phyloP scores from a whole-genome alignment of 2,797 vertebrate species.

The Myiotriccus ornatus region DNA sequence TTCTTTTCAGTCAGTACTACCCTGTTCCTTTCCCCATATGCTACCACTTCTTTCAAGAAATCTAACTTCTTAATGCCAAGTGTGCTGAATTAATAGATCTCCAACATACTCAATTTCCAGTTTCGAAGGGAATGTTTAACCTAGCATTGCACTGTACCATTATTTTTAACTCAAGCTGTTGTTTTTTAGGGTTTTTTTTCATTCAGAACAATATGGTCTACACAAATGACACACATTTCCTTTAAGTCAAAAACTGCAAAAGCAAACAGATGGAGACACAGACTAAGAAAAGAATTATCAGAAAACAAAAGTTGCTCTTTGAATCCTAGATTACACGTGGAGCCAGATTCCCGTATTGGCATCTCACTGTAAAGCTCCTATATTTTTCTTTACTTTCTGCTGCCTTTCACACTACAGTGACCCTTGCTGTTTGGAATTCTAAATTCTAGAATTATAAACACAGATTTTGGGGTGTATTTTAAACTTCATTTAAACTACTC shows the following conservation, averaged over 20 bases:
- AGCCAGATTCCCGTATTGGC: background rate
- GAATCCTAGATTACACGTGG: background rate
- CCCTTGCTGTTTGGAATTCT: background rate
- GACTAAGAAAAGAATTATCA: background rate
- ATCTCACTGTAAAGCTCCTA: background rate
- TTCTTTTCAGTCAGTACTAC: background rate
- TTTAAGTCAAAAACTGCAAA: background rate
- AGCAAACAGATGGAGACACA: slow-evolving; percentile 18
- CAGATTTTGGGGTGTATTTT: background rate
- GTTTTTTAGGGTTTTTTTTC: background rate
- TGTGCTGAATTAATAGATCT: background rate
- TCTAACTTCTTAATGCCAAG: slow-evolving; percentile 13
- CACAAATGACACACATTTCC: background rate
- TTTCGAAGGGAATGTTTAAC: slow-evolving; percentile 26
- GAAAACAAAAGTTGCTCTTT: background rate
- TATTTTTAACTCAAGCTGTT: background rate
- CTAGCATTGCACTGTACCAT: background rate
- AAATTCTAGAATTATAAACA: background rate
- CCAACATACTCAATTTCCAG: background rate
- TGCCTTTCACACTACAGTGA: background rate
- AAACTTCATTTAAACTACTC: background rate
- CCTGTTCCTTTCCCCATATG: slow-evolving; percentile 2
- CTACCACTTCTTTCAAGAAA: slow-evolving; percentile 13
- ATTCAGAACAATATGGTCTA: background rate
- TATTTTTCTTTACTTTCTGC: background rate